These are phyloP conservation scores for Astropecten irregularis DNA, from an alignment of 53 echinoderm and acorn worm genomes.

Conservation along the genomic window DNA sequence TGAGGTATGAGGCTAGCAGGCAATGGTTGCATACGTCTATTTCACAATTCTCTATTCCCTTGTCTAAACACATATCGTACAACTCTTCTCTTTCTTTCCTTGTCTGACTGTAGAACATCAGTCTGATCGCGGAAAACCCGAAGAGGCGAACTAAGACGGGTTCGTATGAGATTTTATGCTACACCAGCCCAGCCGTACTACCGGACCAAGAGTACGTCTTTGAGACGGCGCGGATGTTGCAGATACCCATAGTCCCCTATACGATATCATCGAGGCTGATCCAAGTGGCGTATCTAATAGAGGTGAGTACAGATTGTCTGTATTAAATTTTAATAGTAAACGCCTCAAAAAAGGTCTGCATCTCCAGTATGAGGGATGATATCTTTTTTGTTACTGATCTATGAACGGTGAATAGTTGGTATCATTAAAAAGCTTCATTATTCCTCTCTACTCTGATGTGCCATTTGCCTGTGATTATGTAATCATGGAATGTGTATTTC, in stretches of 20 bases:
- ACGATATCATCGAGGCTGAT: constrained; percentile 74
- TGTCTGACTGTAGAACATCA: constrained; percentile 95
- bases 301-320: constrained; percentile 72
- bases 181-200: constrained; percentile 88
- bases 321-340: neutral
- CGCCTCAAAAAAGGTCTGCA: neutral
- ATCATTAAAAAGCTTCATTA: too few relatives aligned
- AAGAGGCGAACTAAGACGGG: constrained; percentile 75
- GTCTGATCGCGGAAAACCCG: constrained; percentile 75
- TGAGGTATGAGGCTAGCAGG: too few relatives aligned
- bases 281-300: constrained; percentile 79
- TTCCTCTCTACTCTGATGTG: too few relatives aligned
- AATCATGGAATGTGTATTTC: too few relatives aligned
- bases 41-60: too few relatives aligned
- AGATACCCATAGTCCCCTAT: constrained; percentile 90
- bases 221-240: constrained; percentile 89
- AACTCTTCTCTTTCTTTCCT: too few relatives aligned
- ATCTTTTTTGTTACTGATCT: too few relatives aligned
- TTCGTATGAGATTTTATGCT: constrained; percentile 88
- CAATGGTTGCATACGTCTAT: too few relatives aligned
- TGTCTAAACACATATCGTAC: too few relatives aligned
- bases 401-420: too few relatives aligned
- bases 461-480: too few relatives aligned
- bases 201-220: constrained; percentile 91
- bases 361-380: too few relatives aligned